These are phyloP conservation scores for Lordiphosa andalusiaca DNA, from an alignment of 2,888 invertebrate species.

Conservation along the genomic window DNA sequence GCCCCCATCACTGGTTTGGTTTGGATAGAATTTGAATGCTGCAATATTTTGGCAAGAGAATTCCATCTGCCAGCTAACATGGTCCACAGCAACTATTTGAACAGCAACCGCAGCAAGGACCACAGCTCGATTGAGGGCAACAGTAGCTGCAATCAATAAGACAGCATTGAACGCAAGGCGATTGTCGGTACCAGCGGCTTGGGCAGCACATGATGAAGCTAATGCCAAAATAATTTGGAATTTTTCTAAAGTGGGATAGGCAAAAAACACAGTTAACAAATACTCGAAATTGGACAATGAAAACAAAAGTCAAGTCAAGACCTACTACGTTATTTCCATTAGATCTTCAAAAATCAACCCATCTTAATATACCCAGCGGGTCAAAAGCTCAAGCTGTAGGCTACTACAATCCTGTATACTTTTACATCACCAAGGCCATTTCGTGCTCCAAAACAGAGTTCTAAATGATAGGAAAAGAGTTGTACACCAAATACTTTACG, in stretches of 20 bases:
- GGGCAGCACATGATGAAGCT: slow-evolving; percentile 49
- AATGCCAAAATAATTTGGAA: background rate
- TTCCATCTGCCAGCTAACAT: no score
- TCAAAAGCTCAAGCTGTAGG: no score
- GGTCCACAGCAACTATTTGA: background rate
- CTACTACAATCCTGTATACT: no score
- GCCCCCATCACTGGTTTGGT: no score
- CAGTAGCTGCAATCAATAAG: slow-evolving; percentile 54
- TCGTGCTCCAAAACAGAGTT: no score
- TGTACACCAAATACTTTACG: no score
- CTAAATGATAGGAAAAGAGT: no score
- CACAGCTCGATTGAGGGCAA: slow-evolving; percentile 44
- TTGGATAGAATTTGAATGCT: no score
- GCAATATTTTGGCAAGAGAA: no score
- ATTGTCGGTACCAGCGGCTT: slow-evolving; percentile 51
- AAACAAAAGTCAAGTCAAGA: background rate
- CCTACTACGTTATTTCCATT: background rate
- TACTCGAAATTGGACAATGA: background rate
- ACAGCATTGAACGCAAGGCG: slow-evolving; percentile 58
- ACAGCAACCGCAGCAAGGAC: slow-evolving; percentile 21
- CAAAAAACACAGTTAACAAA: background rate
- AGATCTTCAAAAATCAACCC: no score
- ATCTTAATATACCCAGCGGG: no score
- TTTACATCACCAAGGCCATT: no score
- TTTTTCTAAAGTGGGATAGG: background rate